Base-by-base conservation (phyloP, 1,140 invertebrate species). In the Papilio glaucus region DNA sequence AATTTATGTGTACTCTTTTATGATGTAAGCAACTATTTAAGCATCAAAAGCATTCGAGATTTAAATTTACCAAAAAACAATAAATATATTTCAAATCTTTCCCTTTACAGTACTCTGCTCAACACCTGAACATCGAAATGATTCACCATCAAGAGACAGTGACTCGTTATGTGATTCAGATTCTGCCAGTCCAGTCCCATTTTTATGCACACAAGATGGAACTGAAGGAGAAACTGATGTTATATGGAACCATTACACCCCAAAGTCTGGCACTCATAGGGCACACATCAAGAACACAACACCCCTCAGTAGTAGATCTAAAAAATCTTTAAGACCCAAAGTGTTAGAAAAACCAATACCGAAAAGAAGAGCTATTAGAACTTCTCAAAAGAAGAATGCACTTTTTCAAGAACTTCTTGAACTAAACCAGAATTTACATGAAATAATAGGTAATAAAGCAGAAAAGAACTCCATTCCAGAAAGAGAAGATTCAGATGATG, bases 131-230 rank as follows among this genome's bases (percentile, higher is more conserved):
- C 85, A 85, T 65, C 72, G 72, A 38, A 68, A 80, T 21, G 86
- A 92, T 39, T 93, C 93, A 4, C 89, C 93, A 7, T 88, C 91
- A 13, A 84, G 88, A 71, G 87, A 93, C 68, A 91, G 90, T 77
- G 91, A 92, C 70, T 89, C 88, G 13, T 78, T 92, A 41, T 88
- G 81, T 79, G 88, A 91, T 71, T 92, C 91, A 1, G 88, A 91
- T 26, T 79, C 84, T 7, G 85, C 86, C 0, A 93, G 92, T 72
- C 93, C 93, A 15, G 89, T 94, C 5, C 91, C 90, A 33, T 94
- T 94, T 82, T 60, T 93, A 4, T 93, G 89, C 72, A 94, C 92
- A n/a, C 93, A 94, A 81, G 93, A 94, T 86, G 93, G 91, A 12
- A 82, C 85, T 6, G 88, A 90, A 72, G 93, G 92, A 5, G 89